Percentiles rank a stretch among this genome's conserved stretches.
phyloP scores from a whole-genome alignment of 1,140 invertebrate species.

The Halesus radiatus region DNA sequence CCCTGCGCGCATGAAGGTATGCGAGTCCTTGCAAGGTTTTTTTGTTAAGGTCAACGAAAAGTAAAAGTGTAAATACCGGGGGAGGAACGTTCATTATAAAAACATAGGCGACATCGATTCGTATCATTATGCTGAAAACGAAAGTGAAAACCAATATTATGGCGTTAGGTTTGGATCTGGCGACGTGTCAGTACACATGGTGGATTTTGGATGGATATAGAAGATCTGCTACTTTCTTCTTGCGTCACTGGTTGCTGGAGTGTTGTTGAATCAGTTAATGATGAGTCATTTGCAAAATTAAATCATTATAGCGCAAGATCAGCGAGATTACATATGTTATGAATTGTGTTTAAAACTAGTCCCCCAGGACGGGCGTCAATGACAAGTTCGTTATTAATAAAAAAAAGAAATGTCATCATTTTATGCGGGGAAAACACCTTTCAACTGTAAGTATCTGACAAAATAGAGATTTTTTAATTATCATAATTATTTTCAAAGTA shows the following conservation, averaged over 20 bases:
- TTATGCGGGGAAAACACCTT: too few relatives aligned
- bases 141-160: slow-evolving; percentile 4
- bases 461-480: too few relatives aligned
- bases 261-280: too few relatives aligned
- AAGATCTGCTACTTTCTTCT: not conserved
- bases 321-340: not conserved
- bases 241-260: not conserved
- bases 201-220: not conserved
- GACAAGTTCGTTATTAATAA: too few relatives aligned
- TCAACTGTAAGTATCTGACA: too few relatives aligned
- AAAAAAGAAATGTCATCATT: too few relatives aligned
- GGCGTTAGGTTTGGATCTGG: slow-evolving; percentile 7
- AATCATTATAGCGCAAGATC: not conserved
- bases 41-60: slow-evolving; percentile 1
- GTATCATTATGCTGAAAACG: slow-evolving; percentile 2
- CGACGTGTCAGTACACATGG: not conserved
- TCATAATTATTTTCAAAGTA: too few relatives aligned
- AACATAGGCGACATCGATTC: not conserved
- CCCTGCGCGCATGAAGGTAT: not conserved
- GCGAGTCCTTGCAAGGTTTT: not conserved
- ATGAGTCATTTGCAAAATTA: too few relatives aligned
- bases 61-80: not conserved
- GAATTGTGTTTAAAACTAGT: too few relatives aligned
- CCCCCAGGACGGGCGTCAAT: too few relatives aligned
- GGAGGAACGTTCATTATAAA: not conserved